Conservation (phyloP, 2,888 invertebrate genomes). For the Serripes groenlandicus region DNA sequence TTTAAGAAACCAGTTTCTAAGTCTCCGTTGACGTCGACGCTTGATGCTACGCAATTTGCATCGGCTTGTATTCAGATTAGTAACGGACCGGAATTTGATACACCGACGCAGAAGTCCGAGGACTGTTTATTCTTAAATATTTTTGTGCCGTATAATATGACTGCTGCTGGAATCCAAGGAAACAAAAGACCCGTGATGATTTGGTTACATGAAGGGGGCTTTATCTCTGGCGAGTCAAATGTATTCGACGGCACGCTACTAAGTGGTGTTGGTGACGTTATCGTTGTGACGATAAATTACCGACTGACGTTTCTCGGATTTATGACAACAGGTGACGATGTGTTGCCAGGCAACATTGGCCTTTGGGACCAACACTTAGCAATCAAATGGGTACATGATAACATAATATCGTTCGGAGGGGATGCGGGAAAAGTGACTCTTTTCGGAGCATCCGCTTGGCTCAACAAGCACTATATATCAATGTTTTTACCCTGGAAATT, state of each 20-base stretch:
- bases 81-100: too few relatives aligned
- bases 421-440: conserved; percentile 96
- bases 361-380: conserved; percentile 97
- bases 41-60: neutral
- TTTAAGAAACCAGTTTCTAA: conserved; percentile 9
- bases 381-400: conserved; percentile 87
- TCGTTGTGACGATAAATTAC: conserved; percentile 72
- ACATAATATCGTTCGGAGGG: conserved; percentile 87
- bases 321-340: conserved; percentile 65
- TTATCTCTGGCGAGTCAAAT: neutral
- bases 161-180: neutral
- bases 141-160: neutral
- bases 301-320: conserved; percentile 73
- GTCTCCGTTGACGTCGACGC: neutral
- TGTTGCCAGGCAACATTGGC: conserved; percentile 88
- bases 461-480: conserved; percentile 94
- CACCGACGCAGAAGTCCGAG: neutral
- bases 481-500: conserved; percentile 94
- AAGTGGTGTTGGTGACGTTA: conserved; percentile 47
- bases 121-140: conserved; percentile 1
- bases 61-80: neutral
- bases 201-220: conserved; percentile 21
- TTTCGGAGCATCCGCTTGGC: conserved; percentile 97
- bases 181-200: conserved; percentile 9
- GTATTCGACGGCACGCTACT: conserved; percentile 44